A percentile compares a stretch with the other conserved stretches of the same genome.
Conservation (phyloP, 2,888 invertebrate species). For the Parthenolecanium corni region DNA sequence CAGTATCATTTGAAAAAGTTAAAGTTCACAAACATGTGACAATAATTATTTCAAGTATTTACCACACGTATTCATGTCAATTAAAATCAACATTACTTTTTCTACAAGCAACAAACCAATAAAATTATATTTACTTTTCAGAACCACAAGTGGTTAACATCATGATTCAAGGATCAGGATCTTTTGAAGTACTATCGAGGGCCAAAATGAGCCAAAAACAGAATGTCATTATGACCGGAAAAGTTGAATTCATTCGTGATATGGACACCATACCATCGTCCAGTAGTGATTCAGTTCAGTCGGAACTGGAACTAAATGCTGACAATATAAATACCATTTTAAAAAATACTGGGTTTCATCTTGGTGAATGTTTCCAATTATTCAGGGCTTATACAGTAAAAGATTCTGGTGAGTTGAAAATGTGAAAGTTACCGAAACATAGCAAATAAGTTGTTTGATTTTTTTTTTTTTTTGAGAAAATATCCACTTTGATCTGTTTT, state of each 20-base stretch:
- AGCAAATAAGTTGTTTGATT: too few relatives aligned
- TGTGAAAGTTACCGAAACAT: too few relatives aligned
- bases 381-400: too few relatives aligned
- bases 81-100: too few relatives aligned
- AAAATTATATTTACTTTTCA: not conserved
- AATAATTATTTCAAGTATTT: slow-evolving; percentile 53
- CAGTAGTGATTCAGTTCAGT: slow-evolving; percentile 36
- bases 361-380: not conserved
- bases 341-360: slow-evolving; percentile 5
- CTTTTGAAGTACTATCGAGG: slow-evolving; percentile 45
- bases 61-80: too few relatives aligned
- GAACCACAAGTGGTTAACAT: slow-evolving; percentile 39
- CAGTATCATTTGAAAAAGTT: slow-evolving; percentile 74
- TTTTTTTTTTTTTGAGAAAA: too few relatives aligned
- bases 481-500: too few relatives aligned
- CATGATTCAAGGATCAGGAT: slow-evolving; percentile 49
- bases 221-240: slow-evolving; percentile 57
- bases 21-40: slow-evolving; percentile 70
- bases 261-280: slow-evolving; percentile 45
- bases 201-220: slow-evolving; percentile 41
- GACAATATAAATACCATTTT: slow-evolving; percentile 5
- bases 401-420: too few relatives aligned
- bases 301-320: not conserved
- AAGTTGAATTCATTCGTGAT: slow-evolving; percentile 47
- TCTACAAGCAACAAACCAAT: too few relatives aligned